These are phyloP conservation scores for human (Homo sapiens) DNA, from an alignment of 2,113 vertebrate species.

Conservation along the genomic window DNA sequence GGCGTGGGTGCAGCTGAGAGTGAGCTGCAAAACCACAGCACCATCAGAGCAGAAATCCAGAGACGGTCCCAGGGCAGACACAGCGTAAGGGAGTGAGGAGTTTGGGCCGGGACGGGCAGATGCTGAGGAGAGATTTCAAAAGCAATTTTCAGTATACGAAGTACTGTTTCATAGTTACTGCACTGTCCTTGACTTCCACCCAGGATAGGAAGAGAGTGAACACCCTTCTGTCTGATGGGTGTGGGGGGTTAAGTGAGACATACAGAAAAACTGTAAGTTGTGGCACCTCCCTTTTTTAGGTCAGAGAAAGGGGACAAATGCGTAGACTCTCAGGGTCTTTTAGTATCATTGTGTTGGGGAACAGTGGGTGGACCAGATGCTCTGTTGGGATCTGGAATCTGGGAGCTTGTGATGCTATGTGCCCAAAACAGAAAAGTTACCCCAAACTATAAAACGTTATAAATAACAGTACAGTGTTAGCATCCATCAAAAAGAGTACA, in stretches of 20 bases:
- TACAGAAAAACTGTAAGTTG: accelerated
- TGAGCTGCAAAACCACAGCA: background rate
- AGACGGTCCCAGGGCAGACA: accelerated
- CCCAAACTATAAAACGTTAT: background rate
- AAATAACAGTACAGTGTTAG: background rate
- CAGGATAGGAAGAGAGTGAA: background rate
- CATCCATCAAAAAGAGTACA: background rate
- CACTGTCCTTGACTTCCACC: background rate
- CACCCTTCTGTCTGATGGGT: background rate
- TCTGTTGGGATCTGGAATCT: background rate
- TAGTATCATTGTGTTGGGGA: background rate
- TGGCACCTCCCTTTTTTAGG: background rate
- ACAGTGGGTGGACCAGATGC: accelerated
- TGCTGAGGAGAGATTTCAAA: accelerated
- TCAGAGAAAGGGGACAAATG: background rate
- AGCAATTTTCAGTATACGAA: background rate
- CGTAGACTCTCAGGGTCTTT: background rate
- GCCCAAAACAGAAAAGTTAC: background rate
- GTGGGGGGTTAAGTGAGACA: background rate
- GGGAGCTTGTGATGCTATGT: background rate
- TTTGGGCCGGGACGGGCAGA: no score
- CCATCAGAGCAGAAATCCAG: background rate
- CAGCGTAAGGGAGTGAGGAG: background rate
- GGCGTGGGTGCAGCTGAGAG: background rate
- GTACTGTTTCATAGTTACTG: background rate